Conservation (phyloP, 2,888 invertebrate genomes). For the Smittia aterrima region DNA sequence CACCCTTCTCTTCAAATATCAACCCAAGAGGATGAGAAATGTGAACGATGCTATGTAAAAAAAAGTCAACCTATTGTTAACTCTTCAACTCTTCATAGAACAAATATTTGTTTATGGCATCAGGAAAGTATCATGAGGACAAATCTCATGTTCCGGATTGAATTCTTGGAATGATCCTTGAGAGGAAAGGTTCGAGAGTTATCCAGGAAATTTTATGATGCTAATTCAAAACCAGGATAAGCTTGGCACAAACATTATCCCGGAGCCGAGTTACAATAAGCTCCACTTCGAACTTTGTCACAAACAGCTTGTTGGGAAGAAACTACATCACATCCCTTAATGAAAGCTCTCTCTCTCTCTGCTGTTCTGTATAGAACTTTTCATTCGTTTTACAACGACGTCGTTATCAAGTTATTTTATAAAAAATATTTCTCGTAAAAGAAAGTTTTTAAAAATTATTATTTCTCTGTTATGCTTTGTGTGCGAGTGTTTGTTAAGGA, state of each 20-base stretch:
- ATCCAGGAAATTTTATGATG: too few relatives aligned
- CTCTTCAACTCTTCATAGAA: neutral
- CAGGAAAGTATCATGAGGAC: constrained; percentile 18
- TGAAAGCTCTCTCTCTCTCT: too few relatives aligned
- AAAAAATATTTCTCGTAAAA: too few relatives aligned
- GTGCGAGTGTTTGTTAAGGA: too few relatives aligned
- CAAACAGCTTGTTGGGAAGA: too few relatives aligned
- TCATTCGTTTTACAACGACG: too few relatives aligned
- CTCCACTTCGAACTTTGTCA: neutral
- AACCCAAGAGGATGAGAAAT: neutral
- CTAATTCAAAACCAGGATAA: neutral
- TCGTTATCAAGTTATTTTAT: too few relatives aligned
- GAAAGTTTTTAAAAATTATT: too few relatives aligned
- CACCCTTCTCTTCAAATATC: neutral
- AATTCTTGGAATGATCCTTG: neutral
- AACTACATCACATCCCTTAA: too few relatives aligned
- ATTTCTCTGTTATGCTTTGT: too few relatives aligned
- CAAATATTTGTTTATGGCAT: constrained; percentile 39
- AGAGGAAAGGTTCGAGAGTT: neutral
- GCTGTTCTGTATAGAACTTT: too few relatives aligned
- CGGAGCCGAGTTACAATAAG: neutral
- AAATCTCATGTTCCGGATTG: constrained; percentile 17
- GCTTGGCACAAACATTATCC: neutral
- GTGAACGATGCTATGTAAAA: neutral
- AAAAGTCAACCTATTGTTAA: constrained; percentile 3